Evolutionary conservation across 2,888 invertebrate species (phyloP).

Genomic region (Rhaphigaster nebulosa): DNA sequence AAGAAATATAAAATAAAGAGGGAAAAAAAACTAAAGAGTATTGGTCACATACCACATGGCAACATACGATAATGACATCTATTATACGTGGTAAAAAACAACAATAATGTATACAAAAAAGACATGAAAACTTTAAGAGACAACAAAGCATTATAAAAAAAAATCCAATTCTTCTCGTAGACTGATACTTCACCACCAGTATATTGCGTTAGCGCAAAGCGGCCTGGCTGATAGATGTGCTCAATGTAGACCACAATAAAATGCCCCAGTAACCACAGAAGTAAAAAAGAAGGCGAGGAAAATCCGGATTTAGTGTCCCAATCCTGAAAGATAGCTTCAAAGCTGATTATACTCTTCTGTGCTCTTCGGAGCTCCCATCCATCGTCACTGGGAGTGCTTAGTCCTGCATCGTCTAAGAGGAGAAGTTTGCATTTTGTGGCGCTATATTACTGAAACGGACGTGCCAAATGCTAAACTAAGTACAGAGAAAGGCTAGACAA

Average conservation of each 20-base stretch:
- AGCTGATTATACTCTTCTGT: slow-evolving; percentile 26
- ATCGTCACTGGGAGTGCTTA: slow-evolving; percentile 9
- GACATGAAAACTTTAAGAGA: no score
- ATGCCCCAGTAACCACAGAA: slow-evolving; percentile 26
- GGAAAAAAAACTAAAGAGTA: no score
- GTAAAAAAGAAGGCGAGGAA: slow-evolving; percentile 2
- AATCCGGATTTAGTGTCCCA: slow-evolving; percentile 27
- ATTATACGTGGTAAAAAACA: no score
- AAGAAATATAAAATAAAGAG: no score
- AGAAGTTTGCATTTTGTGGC: slow-evolving; percentile 9
- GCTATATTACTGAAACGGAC: neutral
- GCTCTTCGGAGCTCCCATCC: slow-evolving; percentile 18
- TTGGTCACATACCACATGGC: no score
- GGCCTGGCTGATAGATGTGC: slow-evolving; percentile 1
- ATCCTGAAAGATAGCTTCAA: slow-evolving; percentile 42
- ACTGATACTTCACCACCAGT: neutral
- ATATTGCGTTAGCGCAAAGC: slow-evolving; percentile 18
- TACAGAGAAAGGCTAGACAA: neutral
- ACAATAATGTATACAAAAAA: no score
- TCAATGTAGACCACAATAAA: slow-evolving; percentile 27
- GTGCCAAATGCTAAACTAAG: neutral
- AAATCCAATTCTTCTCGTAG: neutral
- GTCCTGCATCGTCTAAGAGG: neutral
- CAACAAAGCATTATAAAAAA: no score
- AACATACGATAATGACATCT: no score